Evolutionary conservation across 2,888 invertebrate species (phyloP).

Genomic region (Eudasyphora cyanicolor): DNA sequence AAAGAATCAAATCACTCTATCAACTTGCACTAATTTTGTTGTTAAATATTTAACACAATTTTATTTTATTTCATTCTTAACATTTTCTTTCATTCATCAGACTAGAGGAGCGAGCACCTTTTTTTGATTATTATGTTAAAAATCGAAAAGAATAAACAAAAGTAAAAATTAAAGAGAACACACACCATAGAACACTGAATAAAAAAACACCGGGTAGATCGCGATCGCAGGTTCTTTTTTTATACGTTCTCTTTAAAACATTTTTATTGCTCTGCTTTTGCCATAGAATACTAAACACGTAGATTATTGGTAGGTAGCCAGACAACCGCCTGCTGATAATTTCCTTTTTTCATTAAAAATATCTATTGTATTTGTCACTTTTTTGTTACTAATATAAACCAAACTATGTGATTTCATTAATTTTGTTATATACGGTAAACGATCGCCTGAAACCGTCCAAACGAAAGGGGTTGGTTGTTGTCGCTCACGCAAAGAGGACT

Average conservation of each 20-base stretch:
- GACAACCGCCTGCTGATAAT: conserved; percentile 61
- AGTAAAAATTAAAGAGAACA: too few species aligned
- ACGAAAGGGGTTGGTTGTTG: neutral
- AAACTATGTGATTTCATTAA: conserved; percentile 18
- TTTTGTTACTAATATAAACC: neutral
- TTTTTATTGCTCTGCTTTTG: conserved; percentile 20
- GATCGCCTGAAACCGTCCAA: too few species aligned
- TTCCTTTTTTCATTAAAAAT: conserved; percentile 38
- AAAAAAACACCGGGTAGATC: neutral
- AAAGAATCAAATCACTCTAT: neutral
- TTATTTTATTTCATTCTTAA: too few species aligned
- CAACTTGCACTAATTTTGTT: neutral
- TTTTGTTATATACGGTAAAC: neutral
- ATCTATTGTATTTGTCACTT: conserved; percentile 8
- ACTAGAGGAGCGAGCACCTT: conserved; percentile 9
- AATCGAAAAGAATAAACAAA: conserved; percentile 22
- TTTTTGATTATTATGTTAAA: neutral
- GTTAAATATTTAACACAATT: neutral
- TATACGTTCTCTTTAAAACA: neutral
- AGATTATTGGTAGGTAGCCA: too few species aligned
- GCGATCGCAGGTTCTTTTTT: neutral
- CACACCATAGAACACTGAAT: neutral
- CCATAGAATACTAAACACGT: too few species aligned
- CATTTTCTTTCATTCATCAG: neutral
- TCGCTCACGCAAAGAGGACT: conserved; percentile 10